Percentiles rank a stretch among this genome's conserved stretches.
These are phyloP conservation scores for Lepisosteus osseus DNA, from an alignment of 2,113 vertebrate genomes.

Conservation along the genomic window DNA sequence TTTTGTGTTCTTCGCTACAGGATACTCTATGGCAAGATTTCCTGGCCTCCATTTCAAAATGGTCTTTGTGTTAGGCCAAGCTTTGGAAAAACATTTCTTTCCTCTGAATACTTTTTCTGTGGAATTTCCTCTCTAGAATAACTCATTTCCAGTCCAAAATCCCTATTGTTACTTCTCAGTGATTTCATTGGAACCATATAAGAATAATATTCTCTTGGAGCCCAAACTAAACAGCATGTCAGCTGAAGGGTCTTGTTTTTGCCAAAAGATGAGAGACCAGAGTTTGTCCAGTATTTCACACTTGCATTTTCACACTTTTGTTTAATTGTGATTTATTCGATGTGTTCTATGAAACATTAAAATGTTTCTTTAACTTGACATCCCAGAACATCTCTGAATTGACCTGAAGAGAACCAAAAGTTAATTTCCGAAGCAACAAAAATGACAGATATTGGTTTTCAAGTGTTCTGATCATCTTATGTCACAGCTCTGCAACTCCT, in stretches of 20 bases:
- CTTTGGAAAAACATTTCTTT: too few relatives aligned
- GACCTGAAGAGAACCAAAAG: conserved; percentile 10
- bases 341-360: too few relatives aligned
- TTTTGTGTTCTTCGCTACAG: too few relatives aligned
- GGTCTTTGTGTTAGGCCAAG: too few relatives aligned
- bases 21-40: too few relatives aligned
- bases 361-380: too few relatives aligned
- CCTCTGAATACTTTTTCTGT: conserved; percentile 17
- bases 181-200: conserved; percentile 52
- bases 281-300: conserved; percentile 25
- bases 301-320: conserved; percentile 31
- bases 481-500: conserved; percentile 42
- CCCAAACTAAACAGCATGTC: conserved; percentile 26
- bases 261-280: conserved; percentile 48
- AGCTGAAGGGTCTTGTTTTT: conserved; percentile 40
- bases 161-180: conserved; percentile 44
- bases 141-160: background rate
- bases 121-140: conserved; percentile 39
- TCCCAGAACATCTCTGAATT: background rate
- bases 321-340: conserved; percentile 27
- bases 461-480: conserved; percentile 19
- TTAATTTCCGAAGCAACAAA: conserved; percentile 36
- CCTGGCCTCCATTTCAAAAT: too few relatives aligned
- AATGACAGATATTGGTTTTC: conserved; percentile 33
- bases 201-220: conserved; percentile 44